Evolutionary conservation across 2,888 invertebrate genomes (phyloP), one percentile per base, ranked within the genome.

Genomic region (Venustoraphidia nigricollis): DNA sequence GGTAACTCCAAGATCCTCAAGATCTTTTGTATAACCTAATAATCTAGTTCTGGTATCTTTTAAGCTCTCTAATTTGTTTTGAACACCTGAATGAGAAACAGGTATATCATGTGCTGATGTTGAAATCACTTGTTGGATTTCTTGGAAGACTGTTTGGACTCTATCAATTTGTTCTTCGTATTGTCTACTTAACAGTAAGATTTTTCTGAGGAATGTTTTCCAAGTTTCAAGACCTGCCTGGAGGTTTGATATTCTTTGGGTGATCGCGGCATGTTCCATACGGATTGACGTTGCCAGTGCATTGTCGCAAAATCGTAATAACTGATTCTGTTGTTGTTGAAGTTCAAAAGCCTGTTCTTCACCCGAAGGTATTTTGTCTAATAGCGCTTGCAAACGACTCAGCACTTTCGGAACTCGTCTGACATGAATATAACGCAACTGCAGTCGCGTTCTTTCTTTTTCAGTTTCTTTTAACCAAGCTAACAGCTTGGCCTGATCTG

Each of bases 211-310:
- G 65, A 86, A 88, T 57, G 80, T 79, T 51, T 75, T 72, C 90
- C 90, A 90, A 0, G 88, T 89, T 56, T 84, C 79, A 8, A 90
- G 67, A 44, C 85, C 84, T 9, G 90, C 89, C 53, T 81, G 77
- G 11, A 88, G 65, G 60, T 88, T 90, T 41, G 79, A 77, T n/a
- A 88, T 77, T 49, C 89, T 70, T 60, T 89, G 85, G 2, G 73
- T 73, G 36, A 82, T 78, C 2, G 88, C 84, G 0, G 81, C 80
- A 59, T 83, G 82, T 62, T 90, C 89, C 78, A 87, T 84, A 51
- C 84, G 74, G 11, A 89, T 80, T 0, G 88, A 85, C 0, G 84
- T 79, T 4, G 82, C 81, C 46, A 88, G 69, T 0, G 83, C 78
- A 55, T 85, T 83, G 55, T 89, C 88, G 53, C 85, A 84, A 59